Conservation (phyloP, 2,113 vertebrate genomes). For the Catharus bicknelli region DNA sequence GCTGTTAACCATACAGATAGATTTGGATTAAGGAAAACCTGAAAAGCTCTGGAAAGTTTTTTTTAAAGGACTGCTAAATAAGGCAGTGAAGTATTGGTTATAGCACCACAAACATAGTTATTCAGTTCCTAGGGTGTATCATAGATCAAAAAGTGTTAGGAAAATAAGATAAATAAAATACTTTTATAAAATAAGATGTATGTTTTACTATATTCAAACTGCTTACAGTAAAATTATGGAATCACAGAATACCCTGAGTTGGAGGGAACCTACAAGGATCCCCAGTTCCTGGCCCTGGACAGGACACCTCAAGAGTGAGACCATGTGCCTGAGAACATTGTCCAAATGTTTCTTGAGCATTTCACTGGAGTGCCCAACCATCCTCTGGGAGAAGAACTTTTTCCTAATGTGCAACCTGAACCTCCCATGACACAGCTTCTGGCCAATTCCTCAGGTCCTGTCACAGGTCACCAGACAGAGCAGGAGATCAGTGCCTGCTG, state of each 20-base stretch:
- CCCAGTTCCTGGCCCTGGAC: neutral
- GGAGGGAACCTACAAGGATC: neutral
- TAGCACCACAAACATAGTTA: neutral
- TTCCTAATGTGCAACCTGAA: neutral
- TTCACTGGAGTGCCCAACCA: no score
- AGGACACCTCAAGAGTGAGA: neutral
- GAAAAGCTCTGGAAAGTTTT: neutral
- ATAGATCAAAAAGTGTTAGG: neutral
- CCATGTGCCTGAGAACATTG: neutral
- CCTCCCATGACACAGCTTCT: neutral
- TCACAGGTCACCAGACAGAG: no score
- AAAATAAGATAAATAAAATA: neutral
- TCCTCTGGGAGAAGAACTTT: neutral
- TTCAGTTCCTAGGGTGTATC: neutral
- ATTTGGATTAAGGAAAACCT: neutral
- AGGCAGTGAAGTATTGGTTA: neutral
- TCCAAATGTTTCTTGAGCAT: neutral
- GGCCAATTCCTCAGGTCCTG: neutral
- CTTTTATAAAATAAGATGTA: neutral
- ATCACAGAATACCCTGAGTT: neutral
- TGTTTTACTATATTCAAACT: neutral
- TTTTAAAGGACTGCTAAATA: neutral
- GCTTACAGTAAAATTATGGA: neutral
- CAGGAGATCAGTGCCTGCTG: accelerated
- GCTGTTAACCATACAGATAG: neutral